Conservation (phyloP, 2,113 vertebrate species). For the Pterocles burchelli region DNA sequence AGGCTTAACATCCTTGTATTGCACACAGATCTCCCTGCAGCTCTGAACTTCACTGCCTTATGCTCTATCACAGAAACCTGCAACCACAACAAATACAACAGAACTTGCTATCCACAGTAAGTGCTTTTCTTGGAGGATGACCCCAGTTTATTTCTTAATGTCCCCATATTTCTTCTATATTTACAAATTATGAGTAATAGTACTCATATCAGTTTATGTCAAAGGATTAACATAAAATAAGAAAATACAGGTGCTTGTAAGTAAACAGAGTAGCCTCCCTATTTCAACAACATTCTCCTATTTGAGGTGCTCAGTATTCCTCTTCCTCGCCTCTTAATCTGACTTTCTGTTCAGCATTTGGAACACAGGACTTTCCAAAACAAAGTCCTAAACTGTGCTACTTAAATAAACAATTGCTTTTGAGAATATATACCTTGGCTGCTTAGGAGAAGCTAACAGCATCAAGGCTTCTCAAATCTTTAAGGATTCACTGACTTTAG, state of each 20-base stretch:
- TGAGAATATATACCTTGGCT: background rate
- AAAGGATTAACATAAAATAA: background rate
- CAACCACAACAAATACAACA: background rate
- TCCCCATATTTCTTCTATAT: background rate
- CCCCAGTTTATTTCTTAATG: background rate
- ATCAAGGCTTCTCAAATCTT: background rate
- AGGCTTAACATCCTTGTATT: background rate
- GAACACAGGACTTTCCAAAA: background rate
- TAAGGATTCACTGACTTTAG: background rate
- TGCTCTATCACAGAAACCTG: background rate
- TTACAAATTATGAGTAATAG: background rate
- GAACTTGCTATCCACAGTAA: background rate
- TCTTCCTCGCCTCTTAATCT: fast-evolving
- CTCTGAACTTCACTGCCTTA: background rate
- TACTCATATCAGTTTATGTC: background rate
- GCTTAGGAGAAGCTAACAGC: background rate
- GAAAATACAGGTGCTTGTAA: background rate
- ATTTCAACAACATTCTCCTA: background rate
- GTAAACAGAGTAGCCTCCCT: background rate
- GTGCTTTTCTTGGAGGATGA: background rate
- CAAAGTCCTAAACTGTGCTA: background rate
- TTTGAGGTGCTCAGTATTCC: background rate
- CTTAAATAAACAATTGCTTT: background rate
- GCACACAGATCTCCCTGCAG: background rate
- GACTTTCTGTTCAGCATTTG: background rate